These are phyloP conservation scores for Ondatra zibethicus DNA, from an alignment of 2,113 vertebrate species.

Conservation along the genomic window DNA sequence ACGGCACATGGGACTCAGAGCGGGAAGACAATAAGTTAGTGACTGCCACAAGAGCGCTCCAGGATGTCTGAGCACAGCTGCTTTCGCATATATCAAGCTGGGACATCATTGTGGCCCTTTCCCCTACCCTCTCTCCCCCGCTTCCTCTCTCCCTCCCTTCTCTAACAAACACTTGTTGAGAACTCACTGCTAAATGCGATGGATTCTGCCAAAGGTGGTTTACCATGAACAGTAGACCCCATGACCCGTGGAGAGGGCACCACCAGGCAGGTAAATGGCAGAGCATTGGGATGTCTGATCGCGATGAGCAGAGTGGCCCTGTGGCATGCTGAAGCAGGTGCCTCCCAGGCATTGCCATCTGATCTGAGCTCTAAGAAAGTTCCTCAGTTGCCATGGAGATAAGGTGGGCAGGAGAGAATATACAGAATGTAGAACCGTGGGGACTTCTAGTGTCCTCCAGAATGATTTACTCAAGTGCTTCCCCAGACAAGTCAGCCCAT, in stretches of 20 bases:
- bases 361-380: slow-evolving; percentile 12
- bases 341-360: neutral
- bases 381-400: slow-evolving; percentile 50
- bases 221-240: neutral
- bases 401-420: neutral
- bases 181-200: neutral
- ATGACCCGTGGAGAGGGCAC: neutral
- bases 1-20: no score
- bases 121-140: no score
- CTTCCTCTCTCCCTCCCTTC: neutral
- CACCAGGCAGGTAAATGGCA: neutral
- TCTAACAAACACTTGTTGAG: neutral
- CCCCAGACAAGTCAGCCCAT: neutral
- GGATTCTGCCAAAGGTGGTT: neutral
- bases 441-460: neutral
- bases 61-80: no score
- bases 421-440: neutral
- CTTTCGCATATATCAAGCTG: no score
- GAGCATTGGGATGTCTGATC: neutral
- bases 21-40: no score
- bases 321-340: neutral
- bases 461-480: neutral
- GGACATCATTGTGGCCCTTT: no score
- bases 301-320: neutral
- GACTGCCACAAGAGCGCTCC: no score